Evolutionary conservation across 1,140 invertebrate species (phyloP), one percentile per base, ranked within the genome.

Genomic region (Macrosteles quadrilineatus): DNA sequence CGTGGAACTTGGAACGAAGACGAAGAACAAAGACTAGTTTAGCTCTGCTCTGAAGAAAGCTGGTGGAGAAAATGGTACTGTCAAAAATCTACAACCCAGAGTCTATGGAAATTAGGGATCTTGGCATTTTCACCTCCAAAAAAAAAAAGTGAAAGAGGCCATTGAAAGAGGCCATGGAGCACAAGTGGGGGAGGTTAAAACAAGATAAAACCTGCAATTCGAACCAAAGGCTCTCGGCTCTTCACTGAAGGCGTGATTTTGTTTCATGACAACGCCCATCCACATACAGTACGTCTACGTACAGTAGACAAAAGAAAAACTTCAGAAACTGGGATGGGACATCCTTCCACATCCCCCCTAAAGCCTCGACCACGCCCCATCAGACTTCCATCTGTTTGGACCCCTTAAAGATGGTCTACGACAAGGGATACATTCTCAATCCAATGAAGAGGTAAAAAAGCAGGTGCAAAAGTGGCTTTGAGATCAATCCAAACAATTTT

Each of bases 241-340:
- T 36, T 67, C 68, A 47, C 68, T 59, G 69, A 40, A 65, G 57
- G 64, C 68, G 67, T 77, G 17, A 63, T 73, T 59, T 66, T 76
- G 6, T 71, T 75, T 19, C 77, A 79, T 67, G 81, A 81, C 75
- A 82, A 80, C 70, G 76, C 78, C n/a, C 69, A 75, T 50, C 74
- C 75, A 23, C 76, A 81, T 68, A 70, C 70, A 66, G 72, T 71
- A 40, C n/a, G n/a, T n/a, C n/a, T n/a, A n/a, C n/a, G n/a, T n/a
- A n/a, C 21, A 63, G 47, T 12, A 25, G 30, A 74, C 73, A 1
- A 73, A 32, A 47, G 70, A 73, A 21, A 75, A 75, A 73, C 71
- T 78, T 43, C 32, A 64, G 19, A 66, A 76, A 77, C 75, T 76
- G n/a, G 55, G 59, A 57, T 78, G 73, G 68, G 65, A 80, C 76